Base-by-base conservation (phyloP, 2,888 invertebrate species). In the Aphodius sticticus region DNA sequence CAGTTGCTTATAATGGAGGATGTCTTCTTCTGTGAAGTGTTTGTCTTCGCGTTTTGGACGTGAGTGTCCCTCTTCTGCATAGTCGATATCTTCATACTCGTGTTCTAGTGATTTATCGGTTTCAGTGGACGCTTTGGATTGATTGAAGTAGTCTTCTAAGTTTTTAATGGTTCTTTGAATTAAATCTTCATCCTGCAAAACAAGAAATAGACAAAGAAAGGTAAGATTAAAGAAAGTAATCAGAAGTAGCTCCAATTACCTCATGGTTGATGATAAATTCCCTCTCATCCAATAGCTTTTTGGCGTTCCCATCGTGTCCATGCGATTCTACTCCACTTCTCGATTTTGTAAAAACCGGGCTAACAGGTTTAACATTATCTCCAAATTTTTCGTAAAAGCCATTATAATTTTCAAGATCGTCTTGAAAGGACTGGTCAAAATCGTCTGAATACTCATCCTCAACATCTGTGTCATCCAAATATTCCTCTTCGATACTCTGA, bases 81-180 rank as follows among this genome's bases (percentile, higher is more conserved):
- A 69, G n/a, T 70, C 77, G 15, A 77, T 15, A 70, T 77, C 79
- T 26, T 78, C 76, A 9, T 80, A 76, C 16, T 78, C 72, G 16
- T 78, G 16, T 7, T 78, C 71, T 4, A 70, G 14, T n/a, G 15
- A 69, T 26, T 71, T 35, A 16, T 69, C 69, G 26, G 26, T 12
- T 53, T 53, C 53, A 12, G 7, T 53, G 9, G 53, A 53, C 12
- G 53, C 12, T 53, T 53, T 26, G 16, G 70, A 69, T n/a, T 79
- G 35, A 36, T 82, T 83, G 69, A 84, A 83, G 76, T 80, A 84
- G 16, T 81, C 76, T 80, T 83, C 83, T 37, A 83, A 70, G 69
- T 77, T 75, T 75, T 78, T 80, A 15, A 84, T 82, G 5, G 82
- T 79, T n/a, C 81, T 77, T 26, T 80, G 16, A 9, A 74, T 74